A percentile compares a stretch with the other conserved stretches of the same genome.
phyloP scores from a whole-genome alignment of 2,888 invertebrate species.

The Flexamia atlantica region DNA sequence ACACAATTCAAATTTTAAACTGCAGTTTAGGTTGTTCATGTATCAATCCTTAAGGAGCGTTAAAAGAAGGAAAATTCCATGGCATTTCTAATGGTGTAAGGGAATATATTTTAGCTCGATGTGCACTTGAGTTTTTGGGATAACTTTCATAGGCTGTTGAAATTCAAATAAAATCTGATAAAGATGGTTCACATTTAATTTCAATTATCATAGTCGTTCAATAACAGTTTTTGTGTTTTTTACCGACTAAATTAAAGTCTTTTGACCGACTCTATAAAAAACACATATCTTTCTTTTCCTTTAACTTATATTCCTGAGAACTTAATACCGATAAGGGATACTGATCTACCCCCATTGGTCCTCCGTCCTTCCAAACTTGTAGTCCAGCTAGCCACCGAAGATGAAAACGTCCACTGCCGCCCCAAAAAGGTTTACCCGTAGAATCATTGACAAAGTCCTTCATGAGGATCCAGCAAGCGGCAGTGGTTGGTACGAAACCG shows the following conservation, averaged over 20 bases:
- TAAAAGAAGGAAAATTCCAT: too few species aligned
- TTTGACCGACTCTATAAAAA: neutral
- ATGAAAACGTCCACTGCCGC: conserved; percentile 97
- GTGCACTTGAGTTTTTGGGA: too few species aligned
- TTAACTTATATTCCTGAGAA: neutral
- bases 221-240: too few species aligned
- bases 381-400: conserved; percentile 92
- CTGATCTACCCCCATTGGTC: conserved; percentile 82
- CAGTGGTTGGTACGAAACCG: conserved; percentile 97
- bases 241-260: neutral
- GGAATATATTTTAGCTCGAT: too few species aligned
- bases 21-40: too few species aligned
- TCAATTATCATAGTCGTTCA: too few species aligned
- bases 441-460: conserved; percentile 85
- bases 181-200: too few species aligned
- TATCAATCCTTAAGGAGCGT: too few species aligned
- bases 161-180: too few species aligned
- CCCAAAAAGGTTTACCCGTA: conserved; percentile 77
- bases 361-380: conserved; percentile 97
- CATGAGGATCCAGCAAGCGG: conserved; percentile 97
- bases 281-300: neutral
- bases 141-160: too few species aligned
- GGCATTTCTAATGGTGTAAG: too few species aligned
- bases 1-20: too few species aligned
- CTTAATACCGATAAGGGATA: neutral